A percentile compares a stretch with the other conserved stretches of the same genome.
These are phyloP conservation scores for Rotaria socialis DNA, from an alignment of 2,888 invertebrate genomes.

Conservation along the genomic window DNA sequence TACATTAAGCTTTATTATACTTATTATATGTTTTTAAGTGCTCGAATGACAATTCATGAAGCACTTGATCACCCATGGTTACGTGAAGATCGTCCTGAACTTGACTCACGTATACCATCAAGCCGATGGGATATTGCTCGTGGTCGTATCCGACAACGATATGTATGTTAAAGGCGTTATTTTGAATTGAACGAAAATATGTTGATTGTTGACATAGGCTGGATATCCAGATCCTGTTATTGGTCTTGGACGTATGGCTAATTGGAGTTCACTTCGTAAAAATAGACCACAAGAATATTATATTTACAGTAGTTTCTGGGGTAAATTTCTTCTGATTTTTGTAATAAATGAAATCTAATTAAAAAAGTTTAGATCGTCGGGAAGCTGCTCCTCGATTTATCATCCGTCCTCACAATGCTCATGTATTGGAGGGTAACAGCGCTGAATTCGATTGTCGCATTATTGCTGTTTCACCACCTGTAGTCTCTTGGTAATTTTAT, in stretches of 20 bases:
- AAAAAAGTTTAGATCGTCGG: constrained; percentile 70
- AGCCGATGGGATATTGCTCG: constrained; percentile 79
- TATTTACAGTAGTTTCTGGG: constrained; percentile 71
- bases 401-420: constrained; percentile 87
- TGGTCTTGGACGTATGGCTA: constrained; percentile 90
- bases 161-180: not conserved
- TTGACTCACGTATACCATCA: constrained; percentile 68
- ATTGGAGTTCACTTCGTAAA: constrained; percentile 91
- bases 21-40: constrained; percentile 64
- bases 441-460: constrained; percentile 95
- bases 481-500: constrained; percentile 75
- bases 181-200: not conserved
- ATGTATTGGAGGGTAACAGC: constrained; percentile 92
- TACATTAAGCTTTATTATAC: not conserved
- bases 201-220: constrained; percentile 53
- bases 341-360: constrained; percentile 39
- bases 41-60: constrained; percentile 96
- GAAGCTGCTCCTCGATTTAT: constrained; percentile 98
- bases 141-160: constrained; percentile 72
- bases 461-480: constrained; percentile 83
- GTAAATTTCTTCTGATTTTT: constrained; percentile 24
- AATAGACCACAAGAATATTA: constrained; percentile 89
- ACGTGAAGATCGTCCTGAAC: constrained; percentile 67
- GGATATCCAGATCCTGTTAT: constrained; percentile 69
- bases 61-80: constrained; percentile 91